These are phyloP conservation scores for Schizaphis graminum DNA, from an alignment of 2,888 invertebrate genomes.

Conservation along the genomic window DNA sequence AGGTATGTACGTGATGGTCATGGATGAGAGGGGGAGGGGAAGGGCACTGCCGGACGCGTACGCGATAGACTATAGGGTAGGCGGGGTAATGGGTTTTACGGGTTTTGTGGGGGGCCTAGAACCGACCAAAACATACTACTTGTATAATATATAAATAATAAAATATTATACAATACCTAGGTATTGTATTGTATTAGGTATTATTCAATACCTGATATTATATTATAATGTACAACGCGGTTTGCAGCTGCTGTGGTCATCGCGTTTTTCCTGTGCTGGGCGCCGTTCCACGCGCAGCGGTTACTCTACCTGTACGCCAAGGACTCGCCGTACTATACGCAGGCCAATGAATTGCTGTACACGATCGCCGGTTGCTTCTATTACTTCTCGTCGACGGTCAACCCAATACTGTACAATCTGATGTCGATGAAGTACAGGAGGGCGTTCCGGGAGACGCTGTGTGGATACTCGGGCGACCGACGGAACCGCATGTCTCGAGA, in stretches of 20 bases:
- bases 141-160: too few relatives aligned
- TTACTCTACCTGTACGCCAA: constrained; percentile 84
- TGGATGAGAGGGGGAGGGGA: too few relatives aligned
- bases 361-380: constrained; percentile 85
- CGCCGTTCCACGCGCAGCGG: constrained; percentile 94
- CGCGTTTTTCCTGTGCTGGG: constrained; percentile 96
- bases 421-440: constrained; percentile 82
- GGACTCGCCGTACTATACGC: constrained; percentile 75
- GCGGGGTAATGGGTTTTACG: too few relatives aligned
- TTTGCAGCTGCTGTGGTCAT: constrained; percentile 90
- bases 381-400: constrained; percentile 86
- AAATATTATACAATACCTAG: too few relatives aligned
- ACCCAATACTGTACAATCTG: constrained; percentile 88
- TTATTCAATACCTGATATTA: background rate
- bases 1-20: too few relatives aligned
- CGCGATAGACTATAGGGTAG: too few relatives aligned
- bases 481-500: constrained; percentile 67
- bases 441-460: constrained; percentile 83
- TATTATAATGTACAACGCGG: background rate
- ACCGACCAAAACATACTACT: too few relatives aligned
- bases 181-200: too few relatives aligned
- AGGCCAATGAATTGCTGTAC: constrained; percentile 84
- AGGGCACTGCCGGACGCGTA: too few relatives aligned
- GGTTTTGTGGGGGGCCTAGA: too few relatives aligned
- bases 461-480: constrained; percentile 74